Evolutionary conservation across 2,113 vertebrate species (phyloP), one percentile per base, ranked within the genome.

Genomic region (Urocolius indicus): DNA sequence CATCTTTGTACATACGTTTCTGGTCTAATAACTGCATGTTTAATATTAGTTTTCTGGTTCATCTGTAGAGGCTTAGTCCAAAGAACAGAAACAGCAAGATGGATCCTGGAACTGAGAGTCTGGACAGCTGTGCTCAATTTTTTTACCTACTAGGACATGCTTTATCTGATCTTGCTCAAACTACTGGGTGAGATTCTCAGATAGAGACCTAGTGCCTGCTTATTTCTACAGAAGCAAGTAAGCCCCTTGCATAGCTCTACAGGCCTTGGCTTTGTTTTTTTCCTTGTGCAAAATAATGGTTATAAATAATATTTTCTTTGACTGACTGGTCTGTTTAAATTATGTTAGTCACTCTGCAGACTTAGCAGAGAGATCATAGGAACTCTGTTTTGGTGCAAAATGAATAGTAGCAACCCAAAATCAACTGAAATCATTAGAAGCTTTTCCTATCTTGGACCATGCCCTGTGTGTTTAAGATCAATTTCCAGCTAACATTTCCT

Each of bases 251-350:
- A n/a, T 15, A 17, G 43, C 24, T 66, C 73, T 89, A 27, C 1
- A 4, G 24, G 29, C 52, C 48, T 77, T 10, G 7, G 29, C 30
- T 68, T 80, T 41, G n/a, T 77, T 7, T 2, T 51, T 94, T n/a
- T n/a, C 79, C 46, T 65, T 80, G 59, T 86, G 55, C 63, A 80
- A 86, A 90, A 61, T 24, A 86, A 48, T 36, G 21, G 36, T 74
- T 83, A 76, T 57, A 80, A 54, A 54, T 45, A 92, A 83, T 61
- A 72, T 38, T 94, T 93, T 88, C 14, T 90, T 95, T 95, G 83
- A 63, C 79, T 86, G 67, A 68, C 41, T 20, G 13, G 9, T 62
- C 72, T 86, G 49, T 83, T 93, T 79, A 79, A 57, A 52, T 90
- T 72, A 22, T 63, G 58, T 85, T 79, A 88, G 58, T 79, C 62